These are phyloP conservation scores for Lemur catta DNA, from an alignment of 2,797 vertebrate species.

Conservation along the genomic window DNA sequence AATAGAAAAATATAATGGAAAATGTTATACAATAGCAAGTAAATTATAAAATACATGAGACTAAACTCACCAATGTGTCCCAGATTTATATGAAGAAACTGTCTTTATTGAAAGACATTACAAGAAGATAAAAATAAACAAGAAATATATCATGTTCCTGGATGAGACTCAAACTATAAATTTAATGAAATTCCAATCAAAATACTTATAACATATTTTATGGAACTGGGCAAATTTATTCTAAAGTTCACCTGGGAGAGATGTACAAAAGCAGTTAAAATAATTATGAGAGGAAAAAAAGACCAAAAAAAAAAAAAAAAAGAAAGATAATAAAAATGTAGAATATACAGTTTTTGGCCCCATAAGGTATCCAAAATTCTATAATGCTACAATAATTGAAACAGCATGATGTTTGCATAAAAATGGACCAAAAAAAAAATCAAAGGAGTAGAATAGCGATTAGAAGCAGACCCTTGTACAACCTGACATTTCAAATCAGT, in stretches of 20 bases:
- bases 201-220: constrained; percentile 35
- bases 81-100: constrained; percentile 45
- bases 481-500: neutral
- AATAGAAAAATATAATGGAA: constrained; percentile 8
- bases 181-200: constrained; percentile 53
- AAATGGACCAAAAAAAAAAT: neutral
- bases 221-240: constrained; percentile 24
- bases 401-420: neutral
- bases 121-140: constrained; percentile 53
- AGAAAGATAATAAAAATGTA: neutral
- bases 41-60: constrained; percentile 40
- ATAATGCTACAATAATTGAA: constrained; percentile 39
- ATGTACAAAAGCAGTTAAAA: constrained; percentile 26
- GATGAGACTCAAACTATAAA: constrained; percentile 41
- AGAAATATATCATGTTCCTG: constrained; percentile 25
- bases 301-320: neutral
- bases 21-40: constrained; percentile 9
- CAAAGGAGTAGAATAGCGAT: neutral
- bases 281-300: constrained; percentile 44
- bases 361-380: neutral
- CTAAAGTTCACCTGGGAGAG: constrained; percentile 23
- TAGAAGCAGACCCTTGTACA: neutral
- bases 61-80: neutral
- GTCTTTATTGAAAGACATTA: constrained; percentile 33
- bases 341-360: neutral